phyloP scores from a whole-genome alignment of 2,113 vertebrate species.

The Brachypodius melanocephalos region DNA sequence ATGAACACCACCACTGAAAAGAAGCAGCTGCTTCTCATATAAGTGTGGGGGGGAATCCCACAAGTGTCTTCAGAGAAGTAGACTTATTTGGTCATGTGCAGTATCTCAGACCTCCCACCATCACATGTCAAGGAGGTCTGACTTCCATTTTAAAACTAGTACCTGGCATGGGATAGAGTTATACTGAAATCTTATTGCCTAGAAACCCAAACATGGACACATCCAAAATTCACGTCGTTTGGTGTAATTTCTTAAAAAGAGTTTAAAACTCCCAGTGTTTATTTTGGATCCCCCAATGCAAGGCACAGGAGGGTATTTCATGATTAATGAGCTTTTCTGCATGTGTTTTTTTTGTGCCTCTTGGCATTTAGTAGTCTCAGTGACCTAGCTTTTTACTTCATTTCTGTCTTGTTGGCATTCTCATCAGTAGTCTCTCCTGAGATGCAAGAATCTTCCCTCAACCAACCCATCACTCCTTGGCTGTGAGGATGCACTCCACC shows the following conservation, averaged over 20 bases:
- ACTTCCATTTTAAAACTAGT: constrained; percentile 56
- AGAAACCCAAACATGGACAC: constrained; percentile 44
- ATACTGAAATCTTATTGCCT: constrained; percentile 29
- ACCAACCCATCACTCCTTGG: background rate
- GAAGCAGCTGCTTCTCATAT: background rate
- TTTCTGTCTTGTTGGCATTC: constrained; percentile 8
- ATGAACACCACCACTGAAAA: background rate
- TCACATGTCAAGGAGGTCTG: background rate
- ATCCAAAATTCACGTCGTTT: background rate
- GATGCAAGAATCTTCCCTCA: background rate
- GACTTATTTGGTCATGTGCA: constrained; percentile 18
- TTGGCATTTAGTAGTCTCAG: constrained; percentile 3
- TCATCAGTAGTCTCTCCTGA: background rate
- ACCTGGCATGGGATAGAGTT: background rate
- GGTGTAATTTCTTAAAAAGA: constrained; percentile 57
- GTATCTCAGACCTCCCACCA: constrained; percentile 33
- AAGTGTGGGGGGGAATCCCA: background rate
- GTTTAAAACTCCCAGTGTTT: constrained; percentile 32
- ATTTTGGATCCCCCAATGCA: constrained; percentile 7
- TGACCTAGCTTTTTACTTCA: constrained; percentile 28
- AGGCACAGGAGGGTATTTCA: background rate
- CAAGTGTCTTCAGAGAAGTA: background rate
- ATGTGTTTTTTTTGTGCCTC: background rate
- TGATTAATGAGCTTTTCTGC: constrained; percentile 32
- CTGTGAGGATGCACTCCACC: background rate